phyloP scores from a whole-genome alignment of 2,797 vertebrate species.

The Philypnodon macrostomus region DNA sequence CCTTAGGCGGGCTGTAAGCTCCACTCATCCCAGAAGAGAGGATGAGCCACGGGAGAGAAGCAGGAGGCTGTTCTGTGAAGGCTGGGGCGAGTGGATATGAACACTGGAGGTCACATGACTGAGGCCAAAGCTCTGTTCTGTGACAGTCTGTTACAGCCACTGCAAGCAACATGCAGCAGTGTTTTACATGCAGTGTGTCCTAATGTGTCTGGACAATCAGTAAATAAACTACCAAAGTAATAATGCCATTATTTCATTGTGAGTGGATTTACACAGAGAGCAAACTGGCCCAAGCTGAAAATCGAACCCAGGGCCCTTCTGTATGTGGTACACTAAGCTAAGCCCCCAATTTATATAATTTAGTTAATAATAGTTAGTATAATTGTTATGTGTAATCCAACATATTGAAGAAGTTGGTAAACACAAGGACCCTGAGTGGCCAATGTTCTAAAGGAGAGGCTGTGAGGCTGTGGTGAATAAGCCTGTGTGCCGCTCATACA shows the following conservation, averaged over 20 bases:
- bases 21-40: constrained; percentile 57
- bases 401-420: no score
- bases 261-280: no score
- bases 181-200: constrained; percentile 54
- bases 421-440: no score
- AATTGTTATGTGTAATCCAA: no score
- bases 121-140: constrained; percentile 4
- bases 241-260: no score
- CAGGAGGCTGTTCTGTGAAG: constrained; percentile 45
- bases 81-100: constrained; percentile 14
- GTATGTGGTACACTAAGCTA: no score
- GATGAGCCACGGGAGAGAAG: constrained; percentile 54
- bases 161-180: constrained; percentile 64
- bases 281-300: no score
- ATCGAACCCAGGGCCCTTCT: no score
- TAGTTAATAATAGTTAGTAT: no score
- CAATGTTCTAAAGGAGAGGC: no score
- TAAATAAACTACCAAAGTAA: no score
- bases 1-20: constrained; percentile 39
- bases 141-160: constrained; percentile 47
- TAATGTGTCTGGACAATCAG: constrained; percentile 10
- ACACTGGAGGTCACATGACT: constrained; percentile 2
- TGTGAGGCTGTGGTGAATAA: constrained; percentile 13
- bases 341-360: no score
- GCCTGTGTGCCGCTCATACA: constrained; percentile 12